Base-by-base conservation (phyloP, 2,888 invertebrate genomes). In the Epinotia demarniana region DNA sequence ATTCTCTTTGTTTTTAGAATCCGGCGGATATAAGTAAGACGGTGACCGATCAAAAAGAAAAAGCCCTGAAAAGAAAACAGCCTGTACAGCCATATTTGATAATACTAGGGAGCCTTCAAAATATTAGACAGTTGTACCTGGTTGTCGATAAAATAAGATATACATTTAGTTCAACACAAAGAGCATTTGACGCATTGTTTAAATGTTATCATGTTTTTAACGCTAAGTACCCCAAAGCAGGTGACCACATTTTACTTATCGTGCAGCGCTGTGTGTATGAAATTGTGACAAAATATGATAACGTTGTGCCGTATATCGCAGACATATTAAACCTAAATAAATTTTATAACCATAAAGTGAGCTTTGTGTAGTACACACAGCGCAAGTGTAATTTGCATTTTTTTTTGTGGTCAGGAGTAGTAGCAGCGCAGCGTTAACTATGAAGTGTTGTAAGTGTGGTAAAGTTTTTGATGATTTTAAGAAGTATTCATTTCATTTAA, bases 191-290 rank as follows among this genome's bases (percentile, higher is more conserved):
- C 18, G 1, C 18, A 16, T 16, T 66, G 27, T 67, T 67, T 55
- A 67, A 67, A 57, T 33, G 27, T 2, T 55, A 67, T 27, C 67
- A 67, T 55, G 33, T 33, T 27, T 67, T 67, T 33, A 67, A 53
- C 18, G 67, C 67, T 6, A 67, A 33, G 13, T 67, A 67, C 33
- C 67, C 67, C 8, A 67, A 67, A 16, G 55, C 53, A 57, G 33
- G 27, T 67, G 67, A 57, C 27, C 55, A 67, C 18, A 18, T 67
- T 18, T 57, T n/a, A 6, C 33, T n/a, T 2, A 67, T 67, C 6
- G 12, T 67, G 5, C 67, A 67, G 33, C 27, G 67, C 9, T 67
- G 67, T 55, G 55, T 67, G 9, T 67, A 67, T 55, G 18, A 67
- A 27, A 67, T 67, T 18, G 19, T 8, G 11, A 57, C 67, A 55